Evolutionary conservation across 2,888 invertebrate genomes (phyloP).

Genomic region (Hydroisotoma schaefferi): DNA sequence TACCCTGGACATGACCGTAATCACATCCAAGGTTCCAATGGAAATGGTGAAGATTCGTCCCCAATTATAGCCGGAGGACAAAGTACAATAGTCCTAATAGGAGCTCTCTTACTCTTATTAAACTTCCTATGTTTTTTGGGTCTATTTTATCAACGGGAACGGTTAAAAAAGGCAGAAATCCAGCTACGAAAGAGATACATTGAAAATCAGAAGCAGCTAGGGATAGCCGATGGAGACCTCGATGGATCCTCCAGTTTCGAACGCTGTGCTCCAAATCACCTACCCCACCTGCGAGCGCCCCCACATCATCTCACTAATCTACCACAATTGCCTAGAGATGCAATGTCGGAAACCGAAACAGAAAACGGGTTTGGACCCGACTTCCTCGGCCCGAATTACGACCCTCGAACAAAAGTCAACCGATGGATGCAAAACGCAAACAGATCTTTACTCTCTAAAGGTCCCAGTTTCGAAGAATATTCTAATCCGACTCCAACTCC

Average conservation of each 20-base stretch:
- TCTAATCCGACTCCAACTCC: slow-evolving; percentile 12
- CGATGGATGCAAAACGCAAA: slow-evolving; percentile 44
- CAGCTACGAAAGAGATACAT: slow-evolving; percentile 36
- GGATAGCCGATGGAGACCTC: slow-evolving; percentile 19
- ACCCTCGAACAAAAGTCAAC: slow-evolving; percentile 46
- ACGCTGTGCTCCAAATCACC: background rate
- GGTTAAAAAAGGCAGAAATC: slow-evolving; percentile 43
- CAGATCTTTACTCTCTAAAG: slow-evolving; percentile 16
- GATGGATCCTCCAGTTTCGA: slow-evolving; percentile 22
- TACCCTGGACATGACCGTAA: background rate
- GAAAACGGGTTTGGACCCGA: slow-evolving; percentile 47
- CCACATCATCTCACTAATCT: background rate
- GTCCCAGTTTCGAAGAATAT: slow-evolving; percentile 22
- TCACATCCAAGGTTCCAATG: background rate
- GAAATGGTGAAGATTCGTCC: background rate
- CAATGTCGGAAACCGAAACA: slow-evolving; percentile 47
- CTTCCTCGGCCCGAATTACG: slow-evolving; percentile 45
- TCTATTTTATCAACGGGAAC: slow-evolving; percentile 43
- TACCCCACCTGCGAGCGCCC: background rate
- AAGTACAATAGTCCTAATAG: slow-evolving; percentile 42
- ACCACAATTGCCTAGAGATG: slow-evolving; percentile 18
- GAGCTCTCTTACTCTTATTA: slow-evolving; percentile 38
- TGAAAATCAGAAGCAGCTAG: slow-evolving; percentile 9
- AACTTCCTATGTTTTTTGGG: slow-evolving; percentile 46
- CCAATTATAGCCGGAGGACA: slow-evolving; percentile 28